Evolutionary conservation across 2,113 vertebrate genomes (phyloP), one percentile per base, ranked within the genome.

Genomic region (Alaudala cheleensis): DNA sequence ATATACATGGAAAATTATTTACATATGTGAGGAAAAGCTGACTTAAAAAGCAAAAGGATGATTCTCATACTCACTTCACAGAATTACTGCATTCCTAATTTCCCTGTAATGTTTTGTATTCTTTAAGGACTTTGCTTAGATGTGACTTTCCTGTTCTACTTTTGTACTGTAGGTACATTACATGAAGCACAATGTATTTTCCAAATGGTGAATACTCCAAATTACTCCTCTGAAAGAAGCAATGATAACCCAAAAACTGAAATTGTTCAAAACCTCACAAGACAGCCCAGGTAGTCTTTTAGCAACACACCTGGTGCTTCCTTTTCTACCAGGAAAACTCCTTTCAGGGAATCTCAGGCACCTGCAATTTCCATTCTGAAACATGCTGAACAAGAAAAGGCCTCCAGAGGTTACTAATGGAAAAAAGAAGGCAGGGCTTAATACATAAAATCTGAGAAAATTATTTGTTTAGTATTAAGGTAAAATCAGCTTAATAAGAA

Each of bases 371-470:
- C 71, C 53, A 37, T 69, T 18, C 15, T 60, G 37, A 53, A 51
- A 53, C 19, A 28, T 18, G 50, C 50, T 25, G 10, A 51, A 39
- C 0, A 2, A 25, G 16, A 70, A 81, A 78, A 86, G 12, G 9
- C 58, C 56, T 86, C 64, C 42, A 34, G 51, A 44, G 51, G 6
- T 53, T 91, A 42, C 26, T 49, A 39, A 49, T 9, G 44, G 37
- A 34, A 84, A 78, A 53, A 22, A 11, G 2, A 10, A 6, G 1
- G 4, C 14, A 29, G 7, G 4, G 1, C 4, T 8, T 73, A 64
- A 39, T 78, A 47, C 17, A 22, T 54, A 56, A 78, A 85, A 49
- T 29, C 15, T 57, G 42, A 65, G 3, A 69, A 69, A 56, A 56
- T 37, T 53, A 33, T 39, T 76, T 2, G 3, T 25, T 72, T 65